A percentile compares a stretch with the other conserved stretches of the same genome.
Conservation (phyloP, 92 coral and sea anemone genomes). For the Palythoa grandis region DNA sequence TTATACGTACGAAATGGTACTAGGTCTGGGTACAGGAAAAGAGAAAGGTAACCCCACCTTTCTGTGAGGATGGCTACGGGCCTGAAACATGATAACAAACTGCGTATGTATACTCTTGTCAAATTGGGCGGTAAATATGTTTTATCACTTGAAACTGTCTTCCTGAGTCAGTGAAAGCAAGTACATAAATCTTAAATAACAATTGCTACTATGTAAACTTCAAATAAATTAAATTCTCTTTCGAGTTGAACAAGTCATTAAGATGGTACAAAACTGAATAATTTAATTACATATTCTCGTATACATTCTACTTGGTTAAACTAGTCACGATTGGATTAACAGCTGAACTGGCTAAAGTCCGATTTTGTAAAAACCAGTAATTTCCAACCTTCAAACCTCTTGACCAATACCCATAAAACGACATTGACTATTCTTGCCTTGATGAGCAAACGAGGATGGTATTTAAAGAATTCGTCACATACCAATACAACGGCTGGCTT, state of each 20-base stretch:
- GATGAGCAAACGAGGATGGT: constrained; percentile 1
- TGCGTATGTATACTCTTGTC: too few relatives aligned
- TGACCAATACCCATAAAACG: not conserved
- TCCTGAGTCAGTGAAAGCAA: constrained; percentile 13
- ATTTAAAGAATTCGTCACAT: not conserved
- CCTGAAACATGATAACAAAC: too few relatives aligned
- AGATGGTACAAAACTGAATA: constrained; percentile 23
- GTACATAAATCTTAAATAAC: constrained; percentile 18
- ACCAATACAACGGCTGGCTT: not conserved
- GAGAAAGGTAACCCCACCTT: too few relatives aligned
- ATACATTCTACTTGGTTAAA: not conserved
- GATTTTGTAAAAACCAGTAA: constrained; percentile 9
- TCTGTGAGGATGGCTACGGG: too few relatives aligned
- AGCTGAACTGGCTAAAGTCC: not conserved
- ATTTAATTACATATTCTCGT: not conserved
- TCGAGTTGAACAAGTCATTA: not conserved
- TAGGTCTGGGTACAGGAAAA: too few relatives aligned
- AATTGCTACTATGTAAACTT: constrained; percentile 27
- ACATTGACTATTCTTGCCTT: not conserved
- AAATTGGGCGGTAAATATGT: too few relatives aligned
- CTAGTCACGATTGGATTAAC: not conserved
- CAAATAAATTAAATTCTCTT: constrained; percentile 37
- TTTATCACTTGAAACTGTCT: not conserved
- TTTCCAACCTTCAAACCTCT: not conserved
- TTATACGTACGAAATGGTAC: too few relatives aligned